Evolutionary conservation across 64 coral and sea anemone genomes (phyloP).

Genomic region (Stylophora pistillata): DNA sequence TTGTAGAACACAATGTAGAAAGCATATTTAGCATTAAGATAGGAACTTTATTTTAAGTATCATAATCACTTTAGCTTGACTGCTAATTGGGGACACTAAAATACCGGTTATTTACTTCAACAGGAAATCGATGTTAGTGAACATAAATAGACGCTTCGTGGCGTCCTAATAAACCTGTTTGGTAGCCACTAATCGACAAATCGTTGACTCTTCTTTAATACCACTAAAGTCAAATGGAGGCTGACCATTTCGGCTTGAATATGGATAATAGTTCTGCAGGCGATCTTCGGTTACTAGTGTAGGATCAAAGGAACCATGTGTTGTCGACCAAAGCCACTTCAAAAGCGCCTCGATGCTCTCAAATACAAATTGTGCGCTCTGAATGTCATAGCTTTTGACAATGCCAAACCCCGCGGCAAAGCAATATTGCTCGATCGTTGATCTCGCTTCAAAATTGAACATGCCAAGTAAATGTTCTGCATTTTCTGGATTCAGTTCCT

Average conservation of each 20-base stretch:
- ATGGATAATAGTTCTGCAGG: neutral
- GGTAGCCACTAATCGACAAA: neutral
- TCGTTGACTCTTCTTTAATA: neutral
- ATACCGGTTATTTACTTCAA: too few species aligned
- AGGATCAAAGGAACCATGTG: conserved; percentile 1
- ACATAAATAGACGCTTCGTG: neutral
- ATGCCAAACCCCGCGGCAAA: neutral
- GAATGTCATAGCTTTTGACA: neutral
- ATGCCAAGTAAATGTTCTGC: neutral
- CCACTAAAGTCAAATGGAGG: neutral
- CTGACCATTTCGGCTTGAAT: neutral
- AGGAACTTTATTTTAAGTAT: too few species aligned
- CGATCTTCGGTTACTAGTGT: conserved; percentile 25
- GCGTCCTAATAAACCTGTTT: neutral
- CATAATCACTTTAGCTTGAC: too few species aligned
- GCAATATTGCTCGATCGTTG: neutral
- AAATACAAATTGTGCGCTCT: neutral
- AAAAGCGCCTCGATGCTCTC: neutral
- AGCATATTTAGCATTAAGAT: too few species aligned
- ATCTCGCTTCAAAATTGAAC: neutral
- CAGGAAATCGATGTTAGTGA: too few species aligned
- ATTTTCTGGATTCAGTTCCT: neutral
- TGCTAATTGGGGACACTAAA: too few species aligned
- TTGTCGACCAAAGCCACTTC: conserved; percentile 15
- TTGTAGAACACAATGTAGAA: too few species aligned